Percentiles rank a stretch among this genome's conserved stretches.
phyloP scores from a whole-genome alignment of 2,113 vertebrate species.

The Platycercus adscitus region DNA sequence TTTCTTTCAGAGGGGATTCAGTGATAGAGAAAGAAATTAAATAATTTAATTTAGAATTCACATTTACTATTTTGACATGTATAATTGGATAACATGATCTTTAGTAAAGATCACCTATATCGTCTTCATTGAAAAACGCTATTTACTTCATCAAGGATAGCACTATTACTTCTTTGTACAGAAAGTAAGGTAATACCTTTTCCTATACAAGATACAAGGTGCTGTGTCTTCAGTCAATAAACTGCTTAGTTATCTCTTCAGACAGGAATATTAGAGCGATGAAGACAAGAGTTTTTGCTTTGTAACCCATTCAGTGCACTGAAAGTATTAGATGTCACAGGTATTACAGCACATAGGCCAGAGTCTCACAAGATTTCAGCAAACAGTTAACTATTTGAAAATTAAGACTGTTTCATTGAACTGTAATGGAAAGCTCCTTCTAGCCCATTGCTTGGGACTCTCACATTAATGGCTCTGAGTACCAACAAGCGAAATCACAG shows the following conservation, averaged over 20 bases:
- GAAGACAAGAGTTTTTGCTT: conserved; percentile 12
- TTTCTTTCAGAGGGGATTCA: background rate
- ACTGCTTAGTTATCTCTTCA: background rate
- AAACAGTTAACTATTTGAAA: background rate
- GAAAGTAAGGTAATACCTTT: conserved; percentile 4
- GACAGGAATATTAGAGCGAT: background rate
- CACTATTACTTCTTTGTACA: conserved; percentile 14
- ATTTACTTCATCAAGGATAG: conserved; percentile 22
- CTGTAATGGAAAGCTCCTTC: background rate
- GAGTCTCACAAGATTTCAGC: background rate
- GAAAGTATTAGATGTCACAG: background rate
- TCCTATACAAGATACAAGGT: conserved; percentile 56
- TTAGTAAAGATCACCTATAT: conserved; percentile 17
- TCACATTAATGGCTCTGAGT: background rate
- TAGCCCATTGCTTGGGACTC: background rate
- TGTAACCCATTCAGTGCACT: conserved; percentile 41
- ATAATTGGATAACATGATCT: background rate
- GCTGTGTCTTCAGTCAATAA: conserved; percentile 33
- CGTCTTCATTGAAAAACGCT: conserved; percentile 24
- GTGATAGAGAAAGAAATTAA: conserved; percentile 12
- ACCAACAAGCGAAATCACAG: background rate
- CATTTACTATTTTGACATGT: conserved; percentile 15
- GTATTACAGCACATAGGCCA: background rate
- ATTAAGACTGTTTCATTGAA: background rate
- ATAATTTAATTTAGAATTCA: conserved; percentile 52